Evolutionary conservation across 2,888 invertebrate genomes (phyloP), one percentile per base, ranked within the genome.

Genomic region (Smittia sp.): DNA sequence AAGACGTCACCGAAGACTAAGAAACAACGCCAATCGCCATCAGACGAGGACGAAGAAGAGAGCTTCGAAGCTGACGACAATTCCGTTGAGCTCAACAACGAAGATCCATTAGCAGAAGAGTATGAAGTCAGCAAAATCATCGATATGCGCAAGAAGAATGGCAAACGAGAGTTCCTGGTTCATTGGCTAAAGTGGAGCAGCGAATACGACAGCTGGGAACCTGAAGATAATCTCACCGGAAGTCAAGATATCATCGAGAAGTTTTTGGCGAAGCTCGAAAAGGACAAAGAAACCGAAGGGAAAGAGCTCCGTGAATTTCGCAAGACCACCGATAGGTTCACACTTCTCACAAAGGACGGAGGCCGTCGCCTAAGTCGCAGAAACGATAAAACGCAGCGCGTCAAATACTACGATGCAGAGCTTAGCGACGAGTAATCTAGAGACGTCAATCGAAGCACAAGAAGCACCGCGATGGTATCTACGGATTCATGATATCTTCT

Each of bases 131-230:
- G 91, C 1, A 87, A 87, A 75, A 91, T 93, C 63, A 79, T 93
- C 66, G 92, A 93, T 78, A 90, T 90, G 18, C 88, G 89, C 1
- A 54, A 24, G 77, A 89, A 88, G 22, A 32, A 72, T 62, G 62
- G 62, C 22, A 20, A 18, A 15, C 38, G 62, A 4, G 88, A 92
- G 76, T 94, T 92, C 79, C 84, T 91, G 54, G 91, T 94, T 74
- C 88, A 90, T 75, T 94, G 93, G 93, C 93, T 93, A 79, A 93
- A 93, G 22, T 94, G 89, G 83, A 84, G 87, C 0, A 80, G 84
- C 13, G 86, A 87, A 66, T 88, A 89, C 75, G 90, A 91, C 78
- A 90, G 91, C 0, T 93, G 93, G 93, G 93, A 93, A 80, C 92
- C 93, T 0, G 92, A 93, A 79, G 86, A 86, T 65, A 88, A 93